A percentile compares a stretch with the other conserved stretches of the same genome.
phyloP scores from a whole-genome alignment of 1,140 invertebrate genomes.

The Sinonovacula constricta region DNA sequence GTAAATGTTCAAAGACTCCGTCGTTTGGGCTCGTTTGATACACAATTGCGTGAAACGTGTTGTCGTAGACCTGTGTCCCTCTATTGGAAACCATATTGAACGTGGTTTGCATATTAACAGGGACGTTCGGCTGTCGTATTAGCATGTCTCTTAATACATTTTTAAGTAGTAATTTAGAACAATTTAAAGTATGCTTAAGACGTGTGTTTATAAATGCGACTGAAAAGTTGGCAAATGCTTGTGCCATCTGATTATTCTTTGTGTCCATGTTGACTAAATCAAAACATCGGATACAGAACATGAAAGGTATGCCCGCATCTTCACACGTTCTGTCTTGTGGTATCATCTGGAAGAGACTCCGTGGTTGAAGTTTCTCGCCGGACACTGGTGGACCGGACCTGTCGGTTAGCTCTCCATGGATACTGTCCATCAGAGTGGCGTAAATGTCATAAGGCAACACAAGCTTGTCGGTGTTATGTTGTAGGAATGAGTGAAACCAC shows the following conservation, averaged over 20 bases:
- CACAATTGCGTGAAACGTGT: not conserved
- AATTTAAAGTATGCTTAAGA: not conserved
- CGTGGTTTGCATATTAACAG: not conserved
- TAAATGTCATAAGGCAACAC: slow-evolving; percentile 20
- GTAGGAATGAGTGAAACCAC: not conserved
- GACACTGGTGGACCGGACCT: not conserved
- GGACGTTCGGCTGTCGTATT: not conserved
- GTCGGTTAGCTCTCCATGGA: not conserved
- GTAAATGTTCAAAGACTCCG: not conserved
- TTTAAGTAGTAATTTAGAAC: not conserved
- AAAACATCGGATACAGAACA: not conserved
- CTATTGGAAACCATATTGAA: not conserved
- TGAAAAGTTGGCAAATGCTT: not conserved
- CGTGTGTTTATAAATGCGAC: not conserved
- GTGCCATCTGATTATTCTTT: too few relatives aligned
- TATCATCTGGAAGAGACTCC: not conserved
- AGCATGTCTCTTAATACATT: not conserved
- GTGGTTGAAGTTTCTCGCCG: not conserved
- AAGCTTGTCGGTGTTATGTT: slow-evolving; percentile 1
- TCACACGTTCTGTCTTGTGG: not conserved
- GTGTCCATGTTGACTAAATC: not conserved
- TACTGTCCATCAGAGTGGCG: slow-evolving; percentile 13
- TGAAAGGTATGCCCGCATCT: not conserved
- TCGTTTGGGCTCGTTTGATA: not conserved
- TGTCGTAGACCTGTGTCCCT: too few relatives aligned